Base-by-base conservation (phyloP, 1,140 invertebrate species). In the Eulimnadia texana region DNA sequence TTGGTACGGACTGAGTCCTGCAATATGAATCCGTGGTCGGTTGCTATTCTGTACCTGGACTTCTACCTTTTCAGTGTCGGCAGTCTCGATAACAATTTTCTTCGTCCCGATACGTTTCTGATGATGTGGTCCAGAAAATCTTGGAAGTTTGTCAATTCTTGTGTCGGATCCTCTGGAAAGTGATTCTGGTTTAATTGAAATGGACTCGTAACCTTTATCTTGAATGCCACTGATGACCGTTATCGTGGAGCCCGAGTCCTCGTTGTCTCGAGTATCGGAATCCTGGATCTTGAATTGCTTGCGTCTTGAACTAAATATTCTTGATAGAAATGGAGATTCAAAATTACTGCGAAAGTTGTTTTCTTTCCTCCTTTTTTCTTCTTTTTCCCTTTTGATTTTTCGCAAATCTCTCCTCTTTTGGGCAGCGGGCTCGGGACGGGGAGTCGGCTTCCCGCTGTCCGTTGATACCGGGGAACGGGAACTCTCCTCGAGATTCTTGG, bases 141-240 rank as follows among this genome's bases (percentile, higher is more conserved):
- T 42, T 42, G 33, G 33, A 9, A 42, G 33, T 9, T 42, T n/a
- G n/a, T n/a, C n/a, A n/a, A n/a, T n/a, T n/a, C n/a, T n/a, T n/a
- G n/a, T n/a, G n/a, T n/a, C n/a, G n/a, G n/a, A n/a, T n/a, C n/a
- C 42, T n/a, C 28, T 25, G 22, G 42, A 23, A 20, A 54, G 16
- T 20, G 42, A 58, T 11, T 61, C 60, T 25, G 60, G 60, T 1
- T 49, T 61, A 23, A 61, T 42, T 27, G 28, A 25, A 23, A 61
- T 27, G 25, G 60, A 61, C 28, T 61, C 60, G 50, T 61, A 61
- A 13, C 60, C 60, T 56, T 58, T 61, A 16, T 61, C 58, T 50
- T 60, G 47, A 16, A 20, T 23, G 24, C 47, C 52, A 19, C 11
- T 58, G 3, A 27, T 10, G 55, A n/a, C 55, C 1, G 27, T 3